phyloP scores from a whole-genome alignment of 1,140 invertebrate species.

The Drosophila triauraria region DNA sequence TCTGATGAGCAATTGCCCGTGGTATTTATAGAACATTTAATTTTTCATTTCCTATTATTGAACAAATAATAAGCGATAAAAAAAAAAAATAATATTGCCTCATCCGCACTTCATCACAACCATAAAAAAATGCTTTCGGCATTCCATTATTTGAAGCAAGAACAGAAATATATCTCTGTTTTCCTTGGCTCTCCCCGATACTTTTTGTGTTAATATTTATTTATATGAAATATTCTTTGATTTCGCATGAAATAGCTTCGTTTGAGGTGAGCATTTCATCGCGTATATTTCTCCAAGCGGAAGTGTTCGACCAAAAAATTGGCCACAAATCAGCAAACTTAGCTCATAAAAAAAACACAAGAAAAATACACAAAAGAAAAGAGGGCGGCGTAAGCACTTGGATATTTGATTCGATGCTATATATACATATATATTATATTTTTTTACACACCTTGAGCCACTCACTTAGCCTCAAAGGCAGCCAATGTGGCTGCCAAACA shows the following conservation, averaged over 20 bases:
- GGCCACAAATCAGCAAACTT: conserved; percentile 39
- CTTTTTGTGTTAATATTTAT: conserved; percentile 30
- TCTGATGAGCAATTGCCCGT: conserved; percentile 18
- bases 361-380: conserved; percentile 39
- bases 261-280: conserved; percentile 9
- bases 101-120: conserved; percentile 27
- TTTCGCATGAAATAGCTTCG: conserved; percentile 21
- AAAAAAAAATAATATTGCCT: conserved; percentile 11
- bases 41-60: conserved; percentile 35
- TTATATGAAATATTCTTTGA: conserved; percentile 40
- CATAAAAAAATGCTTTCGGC: conserved; percentile 14
- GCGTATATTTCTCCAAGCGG: conserved; percentile 12
- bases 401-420: background rate
- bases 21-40: conserved; percentile 21
- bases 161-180: conserved; percentile 6
- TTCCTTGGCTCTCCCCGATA: background rate
- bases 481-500: conserved; percentile 47
- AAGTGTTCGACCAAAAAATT: conserved; percentile 38
- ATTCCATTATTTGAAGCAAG: conserved; percentile 14
- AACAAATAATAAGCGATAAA: conserved; percentile 30
- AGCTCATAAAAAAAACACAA: conserved; percentile 36
- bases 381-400: conserved; percentile 11
- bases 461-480: conserved; percentile 52
- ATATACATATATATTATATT: background rate
- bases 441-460: conserved; percentile 54